A percentile compares a stretch with the other conserved stretches of the same genome.
These are phyloP conservation scores for Heliconius erato DNA, from an alignment of 2,888 invertebrate genomes.

Conservation along the genomic window DNA sequence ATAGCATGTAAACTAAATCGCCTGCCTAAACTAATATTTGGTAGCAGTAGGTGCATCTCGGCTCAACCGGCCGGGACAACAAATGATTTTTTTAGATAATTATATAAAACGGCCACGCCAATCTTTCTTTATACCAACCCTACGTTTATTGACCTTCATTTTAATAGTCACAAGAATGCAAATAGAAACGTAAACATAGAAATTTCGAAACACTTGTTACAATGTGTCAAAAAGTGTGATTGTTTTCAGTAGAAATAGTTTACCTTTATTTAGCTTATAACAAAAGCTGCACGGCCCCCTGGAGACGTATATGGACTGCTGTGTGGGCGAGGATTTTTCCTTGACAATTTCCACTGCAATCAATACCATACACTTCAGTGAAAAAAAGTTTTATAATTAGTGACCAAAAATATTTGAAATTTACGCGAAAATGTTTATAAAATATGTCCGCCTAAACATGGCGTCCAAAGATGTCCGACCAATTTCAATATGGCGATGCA, in stretches of 20 bases:
- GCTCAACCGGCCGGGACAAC: constrained; percentile 70
- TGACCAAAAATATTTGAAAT: constrained; percentile 85
- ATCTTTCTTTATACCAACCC: constrained; percentile 64
- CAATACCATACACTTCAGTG: constrained; percentile 76
- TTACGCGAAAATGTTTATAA: constrained; percentile 89
- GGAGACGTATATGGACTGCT: constrained; percentile 80
- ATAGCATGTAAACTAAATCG: constrained; percentile 53
- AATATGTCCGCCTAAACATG: constrained; percentile 92
- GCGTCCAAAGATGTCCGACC: constrained; percentile 89
- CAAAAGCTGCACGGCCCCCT: constrained; percentile 83
- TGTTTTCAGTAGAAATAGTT: constrained; percentile 80
- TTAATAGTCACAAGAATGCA: constrained; percentile 58
- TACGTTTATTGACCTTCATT: constrained; percentile 74
- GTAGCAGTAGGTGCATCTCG: constrained; percentile 63
- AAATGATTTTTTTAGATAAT: constrained; percentile 72
- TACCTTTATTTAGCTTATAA: constrained; percentile 85
- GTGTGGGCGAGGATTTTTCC: constrained; percentile 79
- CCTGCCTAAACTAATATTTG: constrained; percentile 56
- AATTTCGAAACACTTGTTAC: constrained; percentile 82
- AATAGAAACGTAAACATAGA: constrained; percentile 73
- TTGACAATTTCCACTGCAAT: constrained; percentile 71
- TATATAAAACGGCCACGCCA: constrained; percentile 80
- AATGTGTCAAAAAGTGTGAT: constrained; percentile 82
- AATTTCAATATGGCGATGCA: constrained; percentile 87
- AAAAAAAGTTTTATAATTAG: constrained; percentile 83